These are phyloP conservation scores for Apis mellifera DNA, from an alignment of 1,140 invertebrate species.

Conservation along the genomic window DNA sequence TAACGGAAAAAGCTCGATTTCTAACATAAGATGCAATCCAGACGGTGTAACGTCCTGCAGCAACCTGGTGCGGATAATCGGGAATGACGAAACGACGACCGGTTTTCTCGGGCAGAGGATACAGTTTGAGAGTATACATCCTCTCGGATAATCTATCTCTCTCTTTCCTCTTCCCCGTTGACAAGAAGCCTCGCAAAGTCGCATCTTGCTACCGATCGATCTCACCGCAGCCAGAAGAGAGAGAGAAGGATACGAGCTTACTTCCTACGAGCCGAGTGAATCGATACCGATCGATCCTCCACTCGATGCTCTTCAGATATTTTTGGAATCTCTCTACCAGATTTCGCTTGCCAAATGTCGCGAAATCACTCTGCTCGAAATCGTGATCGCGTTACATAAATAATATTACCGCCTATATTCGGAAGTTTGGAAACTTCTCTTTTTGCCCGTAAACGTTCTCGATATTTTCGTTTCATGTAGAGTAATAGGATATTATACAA, in stretches of 20 bases:
- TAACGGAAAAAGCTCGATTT: constrained; percentile 52
- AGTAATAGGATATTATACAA: background rate
- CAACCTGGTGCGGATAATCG: constrained; percentile 57
- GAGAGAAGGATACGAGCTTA: constrained; percentile 18
- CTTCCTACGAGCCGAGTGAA: constrained; percentile 23
- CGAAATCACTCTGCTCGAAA: background rate
- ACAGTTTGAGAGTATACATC: constrained; percentile 50
- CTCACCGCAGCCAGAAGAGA: background rate
- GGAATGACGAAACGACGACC: constrained; percentile 64
- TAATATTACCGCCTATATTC: background rate
- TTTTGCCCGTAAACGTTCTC: background rate
- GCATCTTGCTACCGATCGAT: constrained; percentile 36
- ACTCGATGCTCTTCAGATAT: constrained; percentile 38
- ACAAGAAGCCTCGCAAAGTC: constrained; percentile 25
- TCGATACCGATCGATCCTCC: constrained; percentile 43
- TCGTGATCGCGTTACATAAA: background rate
- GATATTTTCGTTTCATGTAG: background rate
- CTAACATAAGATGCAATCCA: constrained; percentile 40
- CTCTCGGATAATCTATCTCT: constrained; percentile 44
- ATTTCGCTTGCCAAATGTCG: constrained; percentile 39
- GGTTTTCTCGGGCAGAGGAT: constrained; percentile 61
- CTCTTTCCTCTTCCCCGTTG: constrained; percentile 14
- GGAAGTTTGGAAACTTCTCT: background rate
- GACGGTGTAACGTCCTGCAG: constrained; percentile 46
- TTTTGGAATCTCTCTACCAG: constrained; percentile 34